Conservation (phyloP, 2,888 invertebrate genomes). For the Tipula helvola region DNA sequence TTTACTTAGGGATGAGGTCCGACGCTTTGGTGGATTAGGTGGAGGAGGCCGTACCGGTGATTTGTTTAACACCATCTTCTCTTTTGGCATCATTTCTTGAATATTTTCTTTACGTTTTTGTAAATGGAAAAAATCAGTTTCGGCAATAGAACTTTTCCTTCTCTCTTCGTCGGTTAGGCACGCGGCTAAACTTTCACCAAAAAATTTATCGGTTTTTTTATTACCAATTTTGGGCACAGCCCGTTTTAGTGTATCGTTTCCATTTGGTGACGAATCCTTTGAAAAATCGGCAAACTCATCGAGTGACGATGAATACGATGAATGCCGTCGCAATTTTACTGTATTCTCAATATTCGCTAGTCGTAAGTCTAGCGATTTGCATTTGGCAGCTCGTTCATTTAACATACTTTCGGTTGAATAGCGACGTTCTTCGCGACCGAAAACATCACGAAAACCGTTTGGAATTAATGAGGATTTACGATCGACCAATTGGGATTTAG, state of each 20-base stretch:
- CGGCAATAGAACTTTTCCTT: not conserved
- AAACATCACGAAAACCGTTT: conserved; percentile 19
- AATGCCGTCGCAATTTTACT: not conserved
- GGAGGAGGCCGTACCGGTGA: not conserved
- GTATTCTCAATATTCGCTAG: not conserved
- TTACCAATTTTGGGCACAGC: conserved; percentile 17
- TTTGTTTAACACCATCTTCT: not conserved
- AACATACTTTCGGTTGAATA: conserved; percentile 10
- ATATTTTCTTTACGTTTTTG: not conserved
- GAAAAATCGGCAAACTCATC: conserved; percentile 8
- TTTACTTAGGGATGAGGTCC: not conserved
- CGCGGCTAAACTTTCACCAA: conserved; percentile 20
- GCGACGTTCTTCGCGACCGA: conserved; percentile 11
- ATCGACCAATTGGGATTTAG: conserved; percentile 10
- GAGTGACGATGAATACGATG: not conserved
- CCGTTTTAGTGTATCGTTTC: not conserved
- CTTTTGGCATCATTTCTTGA: not conserved
- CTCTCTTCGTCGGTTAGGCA: conserved; percentile 16
- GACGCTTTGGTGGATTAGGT: not conserved
- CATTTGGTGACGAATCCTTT: not conserved
- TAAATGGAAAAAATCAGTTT: not conserved
- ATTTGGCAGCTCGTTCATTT: not conserved
- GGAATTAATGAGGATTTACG: conserved; percentile 6
- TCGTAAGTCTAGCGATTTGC: not conserved
- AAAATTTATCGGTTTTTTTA: conserved; percentile 21